Conservation (phyloP, 2,888 invertebrate species). For the Lasioglossum oenotherae region DNA sequence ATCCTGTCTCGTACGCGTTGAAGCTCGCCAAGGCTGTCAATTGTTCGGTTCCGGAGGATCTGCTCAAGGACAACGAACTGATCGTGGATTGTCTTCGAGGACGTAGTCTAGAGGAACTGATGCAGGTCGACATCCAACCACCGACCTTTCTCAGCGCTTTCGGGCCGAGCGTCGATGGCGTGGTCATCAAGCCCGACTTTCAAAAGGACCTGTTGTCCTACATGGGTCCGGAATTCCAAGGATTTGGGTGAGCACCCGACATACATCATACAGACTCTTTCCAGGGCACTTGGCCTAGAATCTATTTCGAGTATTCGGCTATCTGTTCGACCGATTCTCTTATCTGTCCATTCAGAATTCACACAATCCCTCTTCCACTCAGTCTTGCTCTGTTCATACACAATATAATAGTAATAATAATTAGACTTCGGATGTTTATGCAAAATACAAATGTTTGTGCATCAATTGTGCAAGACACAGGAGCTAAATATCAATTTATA, state of each 20-base stretch:
- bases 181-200: conserved; percentile 95
- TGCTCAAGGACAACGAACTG: conserved; percentile 92
- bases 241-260: conserved; percentile 77
- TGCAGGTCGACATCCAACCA: conserved; percentile 91
- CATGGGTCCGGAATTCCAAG: conserved; percentile 85
- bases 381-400: not conserved
- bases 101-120: conserved; percentile 89
- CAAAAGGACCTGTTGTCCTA: conserved; percentile 91
- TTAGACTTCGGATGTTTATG: too few relatives aligned
- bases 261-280: not conserved
- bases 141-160: conserved; percentile 94
- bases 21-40: conserved; percentile 93
- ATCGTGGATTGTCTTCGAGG: conserved; percentile 94
- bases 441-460: too few relatives aligned
- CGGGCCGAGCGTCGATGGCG: conserved; percentile 97
- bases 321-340: not conserved
- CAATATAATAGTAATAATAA: not conserved
- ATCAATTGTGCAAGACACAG: too few relatives aligned
- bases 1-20: conserved; percentile 92
- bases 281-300: not conserved
- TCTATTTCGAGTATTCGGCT: not conserved
- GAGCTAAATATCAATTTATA: too few relatives aligned
- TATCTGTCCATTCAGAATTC: not conserved
- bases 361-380: not conserved
- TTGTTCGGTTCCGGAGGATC: conserved; percentile 92